Percentiles rank a stretch among this genome's conserved stretches.
Evolutionary conservation across 2,797 vertebrate genomes (phyloP).

Genomic region (Etheostoma perlongum): DNA sequence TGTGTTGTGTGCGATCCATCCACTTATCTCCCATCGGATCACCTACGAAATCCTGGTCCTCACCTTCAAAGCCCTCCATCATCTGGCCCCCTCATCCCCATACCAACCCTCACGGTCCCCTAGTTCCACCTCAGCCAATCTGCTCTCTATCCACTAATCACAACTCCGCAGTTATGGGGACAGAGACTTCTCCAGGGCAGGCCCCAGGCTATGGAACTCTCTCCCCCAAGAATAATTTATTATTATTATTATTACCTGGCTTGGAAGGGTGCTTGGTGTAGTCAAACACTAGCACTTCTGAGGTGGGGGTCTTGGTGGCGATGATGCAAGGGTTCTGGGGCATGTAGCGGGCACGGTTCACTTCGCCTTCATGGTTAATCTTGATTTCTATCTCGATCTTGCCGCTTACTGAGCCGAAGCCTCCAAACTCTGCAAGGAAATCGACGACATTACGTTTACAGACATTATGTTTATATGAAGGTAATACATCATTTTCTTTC

Average conservation of each 20-base stretch:
- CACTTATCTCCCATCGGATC: no score
- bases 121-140: no score
- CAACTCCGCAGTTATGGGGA: no score
- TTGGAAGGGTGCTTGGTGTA: conserved; percentile 97
- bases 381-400: conserved; percentile 98
- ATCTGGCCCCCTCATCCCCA: no score
- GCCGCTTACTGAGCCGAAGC: conserved; percentile 95
- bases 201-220: no score
- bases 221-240: no score
- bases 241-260: conserved; percentile 84
- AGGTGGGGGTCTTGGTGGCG: conserved; percentile 95
- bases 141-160: no score
- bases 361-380: conserved; percentile 97
- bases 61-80: no score
- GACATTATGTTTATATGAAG: not conserved
- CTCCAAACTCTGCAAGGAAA: conserved; percentile 90
- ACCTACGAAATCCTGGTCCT: no score
- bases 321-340: conserved; percentile 98
- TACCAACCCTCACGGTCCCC: no score
- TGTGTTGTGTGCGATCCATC: not conserved
- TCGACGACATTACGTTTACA: not conserved
- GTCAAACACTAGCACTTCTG: conserved; percentile 96
- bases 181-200: no score
- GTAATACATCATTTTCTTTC: not conserved
- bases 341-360: conserved; percentile 97